phyloP scores from a whole-genome alignment of 1,140 invertebrate genomes.

The Arctopsyche grandis region DNA sequence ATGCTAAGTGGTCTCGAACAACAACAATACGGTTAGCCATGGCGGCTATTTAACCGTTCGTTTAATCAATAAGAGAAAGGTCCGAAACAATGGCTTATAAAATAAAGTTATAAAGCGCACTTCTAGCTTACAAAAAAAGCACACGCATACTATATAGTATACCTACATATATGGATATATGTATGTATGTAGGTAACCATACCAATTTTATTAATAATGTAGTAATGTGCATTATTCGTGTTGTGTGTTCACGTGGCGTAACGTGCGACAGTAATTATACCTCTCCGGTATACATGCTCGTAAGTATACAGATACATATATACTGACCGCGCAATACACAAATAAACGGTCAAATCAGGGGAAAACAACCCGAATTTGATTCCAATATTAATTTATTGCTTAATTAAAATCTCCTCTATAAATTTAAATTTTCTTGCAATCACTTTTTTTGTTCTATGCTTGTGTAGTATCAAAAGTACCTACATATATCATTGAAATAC shows the following conservation, averaged over 20 bases:
- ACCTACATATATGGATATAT: not conserved
- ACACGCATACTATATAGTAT: too few species aligned
- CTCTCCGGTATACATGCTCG: conserved; percentile 18
- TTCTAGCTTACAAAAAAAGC: not conserved
- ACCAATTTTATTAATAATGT: too few species aligned
- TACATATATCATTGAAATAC: too few species aligned
- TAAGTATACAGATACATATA: not conserved
- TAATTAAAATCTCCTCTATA: too few species aligned
- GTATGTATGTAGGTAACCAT: too few species aligned
- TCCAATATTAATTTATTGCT: not conserved
- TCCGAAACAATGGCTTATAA: conserved; percentile 4
- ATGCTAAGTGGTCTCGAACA: not conserved
- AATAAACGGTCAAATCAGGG: conserved; percentile 15
- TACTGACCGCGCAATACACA: not conserved
- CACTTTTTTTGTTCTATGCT: too few species aligned
- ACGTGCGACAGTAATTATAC: conserved; percentile 42
- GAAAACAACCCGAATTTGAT: not conserved
- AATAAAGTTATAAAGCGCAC: not conserved
- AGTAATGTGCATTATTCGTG: conserved; percentile 14
- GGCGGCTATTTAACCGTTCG: not conserved
- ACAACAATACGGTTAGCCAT: not conserved
- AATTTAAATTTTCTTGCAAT: too few species aligned
- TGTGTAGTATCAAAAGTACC: too few species aligned
- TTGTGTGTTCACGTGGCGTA: conserved; percentile 16
- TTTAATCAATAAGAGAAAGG: not conserved